Base-by-base conservation (phyloP, 2,113 vertebrate species). In the Malurus cyaneus region DNA sequence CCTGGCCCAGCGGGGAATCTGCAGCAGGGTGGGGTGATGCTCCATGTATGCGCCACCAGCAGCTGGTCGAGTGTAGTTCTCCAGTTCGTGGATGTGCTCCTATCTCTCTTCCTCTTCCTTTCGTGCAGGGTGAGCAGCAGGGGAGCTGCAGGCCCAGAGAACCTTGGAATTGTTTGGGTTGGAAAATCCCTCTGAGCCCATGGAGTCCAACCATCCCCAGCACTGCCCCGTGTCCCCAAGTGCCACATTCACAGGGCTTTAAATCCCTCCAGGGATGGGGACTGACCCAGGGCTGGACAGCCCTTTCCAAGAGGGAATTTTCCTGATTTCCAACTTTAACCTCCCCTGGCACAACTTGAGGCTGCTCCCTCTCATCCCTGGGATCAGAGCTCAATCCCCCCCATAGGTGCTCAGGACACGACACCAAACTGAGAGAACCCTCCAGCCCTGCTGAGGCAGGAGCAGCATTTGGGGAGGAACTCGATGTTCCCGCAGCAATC, bases 1-100 rank as follows among this genome's bases (percentile, higher is more conserved):
- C 97, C 42, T 97, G 86, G 15, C 92, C 98, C 60, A 98, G 96
- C 0, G 98, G 98, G 82, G n/a, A n/a, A 99, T 99, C 97, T 99
- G 99, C 93, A 99, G 98, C 84, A 99, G 98, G 0, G 98, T 98
- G n/a, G 32, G 99, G 99, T 2, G 99, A 99, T 99, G 98, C 89
- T 99, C 99, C 99, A 99, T 99, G 97, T n/a, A 99, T 99, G 94
- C 99, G 98, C n/a, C 86, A 99, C 99, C 94, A 99, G 98, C 96
- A 99, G 98, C 76, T 98, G 98, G 98, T 99, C 99, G 1, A 99
- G n/a, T 99, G 98, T 99, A 99, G 95, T 99, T 98, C 98, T 99
- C 99, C 94, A 99, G 98, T 72, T 99, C 99, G 3, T 90, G 97
- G 89, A 99, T 98, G 34, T 99, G 98, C 70, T 98, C 97, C 28